Percentiles rank a stretch among this genome's conserved stretches.
Conservation (phyloP, 1,140 invertebrate genomes). For the Harpegnathos saltator region DNA sequence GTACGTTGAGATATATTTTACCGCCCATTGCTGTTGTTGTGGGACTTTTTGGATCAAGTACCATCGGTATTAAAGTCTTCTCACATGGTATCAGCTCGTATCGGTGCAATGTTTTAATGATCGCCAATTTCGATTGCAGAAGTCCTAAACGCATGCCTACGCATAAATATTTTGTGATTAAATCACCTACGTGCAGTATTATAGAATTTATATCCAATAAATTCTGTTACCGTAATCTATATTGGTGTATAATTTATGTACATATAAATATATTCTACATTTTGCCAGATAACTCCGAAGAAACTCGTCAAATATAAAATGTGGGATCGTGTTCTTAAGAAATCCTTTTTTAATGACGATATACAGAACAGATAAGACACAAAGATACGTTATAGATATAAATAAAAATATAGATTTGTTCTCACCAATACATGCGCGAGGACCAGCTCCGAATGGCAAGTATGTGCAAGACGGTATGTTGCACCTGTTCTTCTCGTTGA, state of each 20-base stretch:
- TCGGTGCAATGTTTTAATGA: constrained; percentile 71
- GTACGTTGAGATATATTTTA: constrained; percentile 57
- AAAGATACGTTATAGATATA: too few species aligned
- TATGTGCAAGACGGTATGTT: constrained; percentile 83
- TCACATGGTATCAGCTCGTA: constrained; percentile 70
- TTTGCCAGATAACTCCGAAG: too few species aligned
- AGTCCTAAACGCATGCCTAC: constrained; percentile 74
- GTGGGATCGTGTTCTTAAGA: too few species aligned
- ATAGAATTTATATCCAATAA: too few species aligned
- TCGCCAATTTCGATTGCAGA: constrained; percentile 75
- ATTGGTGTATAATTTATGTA: too few species aligned
- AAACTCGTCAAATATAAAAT: too few species aligned
- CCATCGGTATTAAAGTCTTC: constrained; percentile 63
- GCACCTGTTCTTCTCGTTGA: constrained; percentile 85
- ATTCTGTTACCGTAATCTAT: not conserved
- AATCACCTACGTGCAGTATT: too few species aligned
- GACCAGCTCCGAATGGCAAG: constrained; percentile 88
- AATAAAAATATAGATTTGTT: not conserved
- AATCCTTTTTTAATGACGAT: too few species aligned
- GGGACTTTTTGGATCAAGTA: constrained; percentile 56
- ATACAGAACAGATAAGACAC: too few species aligned
- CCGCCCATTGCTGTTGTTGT: constrained; percentile 34
- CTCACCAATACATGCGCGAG: constrained; percentile 87
- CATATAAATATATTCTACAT: too few species aligned
- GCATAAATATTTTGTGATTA: not conserved